Evolutionary conservation across 2,888 invertebrate species (phyloP), one percentile per base, ranked within the genome.

Genomic region (Neoaliturus tenellus): DNA sequence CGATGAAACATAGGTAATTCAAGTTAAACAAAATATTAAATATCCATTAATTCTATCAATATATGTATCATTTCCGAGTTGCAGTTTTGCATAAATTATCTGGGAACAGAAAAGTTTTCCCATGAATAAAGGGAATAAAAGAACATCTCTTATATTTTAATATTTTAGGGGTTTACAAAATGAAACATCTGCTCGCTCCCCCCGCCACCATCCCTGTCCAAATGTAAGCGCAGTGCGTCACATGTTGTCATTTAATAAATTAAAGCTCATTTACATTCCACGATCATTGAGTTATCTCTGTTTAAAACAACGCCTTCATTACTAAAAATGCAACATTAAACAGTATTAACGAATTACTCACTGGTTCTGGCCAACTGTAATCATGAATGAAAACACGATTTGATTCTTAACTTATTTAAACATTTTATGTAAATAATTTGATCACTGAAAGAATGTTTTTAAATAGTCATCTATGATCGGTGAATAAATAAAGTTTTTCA

Each of bases 231-330:
- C 69, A 69, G 39, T 69, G 69, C 69, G 69, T 39, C 69, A 69
- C 69, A 69, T 69, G 69, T 39, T 39, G 69, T 69, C 69, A 69
- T 69, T 69, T 69, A 69, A 69, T 69, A 39, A 69, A 69, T 69
- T 35, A 35, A 69, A 69, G 35, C 35, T 39, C 69, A 69, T 69
- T 69, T 69, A 69, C 69, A 69, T 69, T 62, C 62, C 31, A 31
- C 31, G 62, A 28, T 62, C 62, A 62, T 62, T 62, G 62, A 62
- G 31, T 62, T 62, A 62, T 62, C 62, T 62, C 62, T 31, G 62
- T 62, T 62, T 62, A 8, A 31, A 62, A 62, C 62, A 62, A 62
- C 62, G 62, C 62, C 62, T 62, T 62, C 62, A 62, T 62, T 62
- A 62, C 62, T 62, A 62, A 62, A 62, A 62, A 62, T 51, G 62